A percentile compares a stretch with the other conserved stretches of the same genome.
Evolutionary conservation across 2,113 vertebrate genomes (phyloP).

Genomic region (Aphelocoma coerulescens): DNA sequence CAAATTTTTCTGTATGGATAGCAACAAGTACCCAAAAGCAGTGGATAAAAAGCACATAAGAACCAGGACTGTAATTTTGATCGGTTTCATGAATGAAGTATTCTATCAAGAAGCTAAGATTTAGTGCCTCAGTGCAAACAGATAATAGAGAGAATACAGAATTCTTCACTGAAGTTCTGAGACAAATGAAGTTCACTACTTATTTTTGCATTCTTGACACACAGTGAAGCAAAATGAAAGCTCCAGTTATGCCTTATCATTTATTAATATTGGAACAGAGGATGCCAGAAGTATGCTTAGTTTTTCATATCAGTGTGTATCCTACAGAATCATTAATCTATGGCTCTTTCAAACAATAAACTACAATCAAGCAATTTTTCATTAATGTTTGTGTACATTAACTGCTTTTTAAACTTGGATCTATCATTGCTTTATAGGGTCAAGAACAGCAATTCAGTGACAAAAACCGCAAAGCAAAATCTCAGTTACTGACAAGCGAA

Average conservation of each 20-base stretch:
- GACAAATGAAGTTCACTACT: not conserved
- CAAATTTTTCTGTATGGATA: not conserved
- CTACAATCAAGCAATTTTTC: constrained; percentile 26
- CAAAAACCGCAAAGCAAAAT: not conserved
- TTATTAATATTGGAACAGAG: constrained; percentile 15
- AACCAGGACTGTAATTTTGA: not conserved
- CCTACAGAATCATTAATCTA: constrained; percentile 45
- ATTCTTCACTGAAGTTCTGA: not conserved
- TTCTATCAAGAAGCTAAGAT: not conserved
- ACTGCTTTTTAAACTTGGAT: constrained; percentile 37
- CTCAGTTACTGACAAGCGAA: not conserved
- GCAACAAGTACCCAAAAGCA: not conserved
- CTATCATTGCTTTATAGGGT: not conserved
- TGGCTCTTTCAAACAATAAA: constrained; percentile 53
- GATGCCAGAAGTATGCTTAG: not conserved
- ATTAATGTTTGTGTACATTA: constrained; percentile 48
- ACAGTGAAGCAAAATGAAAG: not conserved
- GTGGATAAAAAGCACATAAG: not conserved
- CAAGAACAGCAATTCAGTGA: not conserved
- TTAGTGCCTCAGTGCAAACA: not conserved
- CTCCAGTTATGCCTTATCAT: not conserved
- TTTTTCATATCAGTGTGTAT: constrained; percentile 36
- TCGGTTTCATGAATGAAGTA: not conserved
- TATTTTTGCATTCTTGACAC: not conserved
- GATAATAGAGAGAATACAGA: not conserved